phyloP scores from a whole-genome alignment of 2,113 vertebrate species.

The Hassar affinis region DNA sequence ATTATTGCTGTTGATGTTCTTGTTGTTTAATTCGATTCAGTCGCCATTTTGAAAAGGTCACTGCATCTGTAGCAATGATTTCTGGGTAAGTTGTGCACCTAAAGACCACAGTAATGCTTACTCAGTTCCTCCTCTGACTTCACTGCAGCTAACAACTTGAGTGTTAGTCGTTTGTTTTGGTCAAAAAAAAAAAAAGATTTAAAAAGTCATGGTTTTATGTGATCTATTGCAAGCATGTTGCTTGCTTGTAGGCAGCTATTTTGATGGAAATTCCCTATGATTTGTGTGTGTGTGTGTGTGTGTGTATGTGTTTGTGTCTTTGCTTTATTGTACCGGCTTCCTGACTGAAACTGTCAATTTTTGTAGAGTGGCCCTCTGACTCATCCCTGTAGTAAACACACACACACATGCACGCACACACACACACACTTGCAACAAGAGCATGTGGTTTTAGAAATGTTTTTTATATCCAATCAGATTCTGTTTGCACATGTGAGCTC shows the following conservation, averaged over 20 bases:
- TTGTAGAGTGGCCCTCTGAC: conserved; percentile 37
- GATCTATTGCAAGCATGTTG: neutral
- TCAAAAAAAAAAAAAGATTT: neutral
- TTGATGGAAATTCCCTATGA: conserved; percentile 36
- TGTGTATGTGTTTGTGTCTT: conserved; percentile 15
- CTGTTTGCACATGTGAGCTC: neutral
- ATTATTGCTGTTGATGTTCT: neutral
- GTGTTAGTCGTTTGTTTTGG: neutral
- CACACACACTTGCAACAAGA: conserved; percentile 23
- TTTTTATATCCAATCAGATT: neutral
- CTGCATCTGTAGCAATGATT: neutral
- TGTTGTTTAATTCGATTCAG: neutral
- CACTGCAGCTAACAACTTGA: neutral
- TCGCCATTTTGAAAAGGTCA: neutral
- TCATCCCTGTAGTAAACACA: conserved; percentile 42
- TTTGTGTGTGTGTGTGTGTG: conserved; percentile 9
- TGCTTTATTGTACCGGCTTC: conserved; percentile 20
- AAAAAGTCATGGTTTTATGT: neutral
- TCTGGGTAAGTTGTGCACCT: neutral
- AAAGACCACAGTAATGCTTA: neutral
- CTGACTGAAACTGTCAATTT: conserved; percentile 42
- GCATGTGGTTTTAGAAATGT: conserved; percentile 20
- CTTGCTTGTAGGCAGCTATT: conserved; percentile 4
- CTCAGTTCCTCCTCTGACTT: neutral
- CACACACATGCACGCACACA: conserved; percentile 7